These are phyloP conservation scores for Atrina japonica DNA, from an alignment of 2,888 invertebrate genomes.

Conservation along the genomic window DNA sequence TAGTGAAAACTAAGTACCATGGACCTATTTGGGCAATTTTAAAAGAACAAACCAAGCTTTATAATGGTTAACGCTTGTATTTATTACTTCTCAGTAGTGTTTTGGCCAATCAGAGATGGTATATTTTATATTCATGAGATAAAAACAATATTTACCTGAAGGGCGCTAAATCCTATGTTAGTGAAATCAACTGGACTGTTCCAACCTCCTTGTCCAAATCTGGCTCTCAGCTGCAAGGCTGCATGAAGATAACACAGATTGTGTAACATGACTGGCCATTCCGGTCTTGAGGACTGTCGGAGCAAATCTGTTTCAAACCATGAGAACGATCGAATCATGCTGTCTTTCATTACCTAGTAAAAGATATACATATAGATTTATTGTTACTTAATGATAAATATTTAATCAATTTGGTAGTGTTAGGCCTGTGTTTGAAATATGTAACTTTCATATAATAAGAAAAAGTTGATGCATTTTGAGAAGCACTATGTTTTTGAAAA, in stretches of 20 bases:
- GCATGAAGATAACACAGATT: constrained; percentile 80
- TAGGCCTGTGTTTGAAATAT: neutral
- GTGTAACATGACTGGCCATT: constrained; percentile 79
- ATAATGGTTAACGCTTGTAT: too few relatives aligned
- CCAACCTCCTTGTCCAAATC: constrained; percentile 78
- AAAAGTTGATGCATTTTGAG: neutral
- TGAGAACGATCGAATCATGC: constrained; percentile 73
- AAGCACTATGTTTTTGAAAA: too few relatives aligned
- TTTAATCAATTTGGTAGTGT: too few relatives aligned
- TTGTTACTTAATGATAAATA: neutral
- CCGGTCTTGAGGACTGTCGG: constrained; percentile 71
- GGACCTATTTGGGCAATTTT: too few relatives aligned
- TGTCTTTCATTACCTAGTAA: constrained; percentile 78
- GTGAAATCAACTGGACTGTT: constrained; percentile 74
- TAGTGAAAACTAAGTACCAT: too few relatives aligned
- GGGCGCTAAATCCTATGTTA: constrained; percentile 71
- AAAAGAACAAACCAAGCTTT: too few relatives aligned
- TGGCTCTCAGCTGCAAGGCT: constrained; percentile 76
- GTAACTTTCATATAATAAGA: neutral
- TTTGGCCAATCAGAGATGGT: too few relatives aligned
- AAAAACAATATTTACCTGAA: too few relatives aligned
- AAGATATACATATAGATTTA: too few relatives aligned
- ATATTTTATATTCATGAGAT: too few relatives aligned
- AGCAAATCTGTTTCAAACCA: constrained; percentile 78
- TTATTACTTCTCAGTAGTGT: too few relatives aligned